Base-by-base conservation (phyloP, 2,888 invertebrate species). In the Leucozona laternaria region DNA sequence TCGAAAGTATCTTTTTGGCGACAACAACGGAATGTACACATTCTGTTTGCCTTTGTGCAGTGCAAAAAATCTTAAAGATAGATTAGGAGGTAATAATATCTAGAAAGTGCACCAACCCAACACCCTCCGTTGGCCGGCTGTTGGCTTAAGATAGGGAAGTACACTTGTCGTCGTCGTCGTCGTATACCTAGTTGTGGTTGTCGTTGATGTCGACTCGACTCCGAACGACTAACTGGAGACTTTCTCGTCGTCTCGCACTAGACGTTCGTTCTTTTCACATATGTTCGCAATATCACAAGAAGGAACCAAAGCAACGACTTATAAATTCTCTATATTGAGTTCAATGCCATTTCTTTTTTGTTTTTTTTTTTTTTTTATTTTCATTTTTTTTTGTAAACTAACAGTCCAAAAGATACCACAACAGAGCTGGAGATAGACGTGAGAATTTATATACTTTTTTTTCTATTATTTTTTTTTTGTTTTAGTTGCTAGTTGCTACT, bases 281-380 rank as follows among this genome's bases (percentile, higher is more conserved):
- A 31, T 34, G 25, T 55, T 70, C 70, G 60, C 76, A 77, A 82
- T 78, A 72, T 62, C 72, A 31, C 45, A 78, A 73, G 60, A 77
- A 53, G 76, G 66, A 85, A 79, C 82, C 71, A 76, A 84, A 80
- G 80, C 78, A 73, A 78, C 66, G 68, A 85, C 68, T 78, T 64
- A 68, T 77, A 78, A 78, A 73, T 78, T 80, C 73, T 77, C 80
- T 81, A 85, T 85, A 85, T 85, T 73, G 85, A 81, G 85, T 85
- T 85, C 85, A 85, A 85, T 85, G 85, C 85, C 85, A 85, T 85
- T 85, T 80, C 85, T 68, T 53, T 71, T 43, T 48, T 73, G 25
- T 43, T 40, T n/a, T n/a, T n/a, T n/a, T n/a, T n/a, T n/a, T n/a
- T n/a, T n/a, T n/a, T n/a, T n/a, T 71, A 71, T 81, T 62, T 45